Conservation (phyloP, 2,113 vertebrate species). For the Cyanocitta stelleri region DNA sequence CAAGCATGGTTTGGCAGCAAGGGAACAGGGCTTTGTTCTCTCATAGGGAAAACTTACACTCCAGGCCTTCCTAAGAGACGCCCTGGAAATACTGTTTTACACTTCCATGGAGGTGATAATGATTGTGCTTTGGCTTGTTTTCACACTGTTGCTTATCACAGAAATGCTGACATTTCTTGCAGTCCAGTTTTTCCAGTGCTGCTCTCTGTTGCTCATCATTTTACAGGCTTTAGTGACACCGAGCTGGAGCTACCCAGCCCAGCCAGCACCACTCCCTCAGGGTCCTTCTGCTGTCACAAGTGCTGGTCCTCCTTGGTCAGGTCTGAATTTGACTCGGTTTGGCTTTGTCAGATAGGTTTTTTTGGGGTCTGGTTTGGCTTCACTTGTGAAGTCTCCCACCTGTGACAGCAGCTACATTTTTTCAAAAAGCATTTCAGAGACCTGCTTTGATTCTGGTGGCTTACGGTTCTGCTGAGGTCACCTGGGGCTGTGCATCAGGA, state of each 20-base stretch:
- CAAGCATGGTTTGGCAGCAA: not conserved
- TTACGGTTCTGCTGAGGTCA: not conserved
- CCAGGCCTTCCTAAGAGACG: not conserved
- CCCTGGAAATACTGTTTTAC: not conserved
- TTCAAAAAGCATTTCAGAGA: not conserved
- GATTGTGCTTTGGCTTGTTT: not conserved
- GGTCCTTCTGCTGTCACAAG: not conserved
- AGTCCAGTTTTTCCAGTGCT: not conserved
- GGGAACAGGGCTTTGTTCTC: not conserved
- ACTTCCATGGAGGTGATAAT: not conserved
- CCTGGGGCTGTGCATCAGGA: not conserved
- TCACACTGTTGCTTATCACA: not conserved
- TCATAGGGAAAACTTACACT: not conserved
- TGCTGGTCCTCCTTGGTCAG: not conserved
- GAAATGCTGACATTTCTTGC: not conserved
- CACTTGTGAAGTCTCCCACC: fast-evolving
- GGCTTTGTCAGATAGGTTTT: not conserved
- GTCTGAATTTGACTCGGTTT: not conserved
- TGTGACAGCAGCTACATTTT: not conserved
- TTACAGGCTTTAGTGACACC: not conserved
- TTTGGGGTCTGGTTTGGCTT: not conserved
- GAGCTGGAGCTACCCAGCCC: not conserved
- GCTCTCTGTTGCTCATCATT: not conserved
- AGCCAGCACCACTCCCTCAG: not conserved
- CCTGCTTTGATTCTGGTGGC: not conserved